Evolutionary conservation across 1,140 invertebrate genomes (phyloP).

Genomic region (Tetraneura akinire): DNA sequence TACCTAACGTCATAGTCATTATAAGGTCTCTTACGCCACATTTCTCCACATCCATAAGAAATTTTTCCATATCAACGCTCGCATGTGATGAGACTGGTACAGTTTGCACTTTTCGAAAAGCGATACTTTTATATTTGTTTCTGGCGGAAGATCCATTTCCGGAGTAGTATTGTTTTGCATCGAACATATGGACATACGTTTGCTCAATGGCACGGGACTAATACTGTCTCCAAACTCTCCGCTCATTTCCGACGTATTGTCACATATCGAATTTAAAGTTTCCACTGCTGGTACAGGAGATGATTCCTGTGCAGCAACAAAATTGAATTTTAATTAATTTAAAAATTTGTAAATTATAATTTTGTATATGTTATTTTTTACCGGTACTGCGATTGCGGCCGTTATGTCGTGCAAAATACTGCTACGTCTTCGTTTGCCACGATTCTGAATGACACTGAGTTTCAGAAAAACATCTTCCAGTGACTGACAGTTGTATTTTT

Average conservation of each 20-base stretch:
- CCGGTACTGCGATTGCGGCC: constrained; percentile 56
- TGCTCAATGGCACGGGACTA: constrained; percentile 61
- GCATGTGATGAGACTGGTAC: constrained; percentile 67
- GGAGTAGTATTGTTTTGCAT: constrained; percentile 15
- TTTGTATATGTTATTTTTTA: constrained; percentile 11
- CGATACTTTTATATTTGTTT: constrained; percentile 62
- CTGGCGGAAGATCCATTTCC: constrained; percentile 62
- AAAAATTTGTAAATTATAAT: no score
- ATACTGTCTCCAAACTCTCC: constrained; percentile 84
- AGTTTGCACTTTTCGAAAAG: constrained; percentile 67
- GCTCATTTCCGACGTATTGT: constrained; percentile 68
- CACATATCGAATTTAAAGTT: constrained; percentile 58
- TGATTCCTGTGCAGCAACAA: not conserved
- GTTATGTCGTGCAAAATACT: constrained; percentile 74
- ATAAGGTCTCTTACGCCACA: constrained; percentile 66
- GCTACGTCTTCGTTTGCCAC: constrained; percentile 74
- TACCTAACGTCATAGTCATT: not conserved
- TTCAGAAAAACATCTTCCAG: constrained; percentile 69
- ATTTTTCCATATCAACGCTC: constrained; percentile 87
- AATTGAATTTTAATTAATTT: not conserved
- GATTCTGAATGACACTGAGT: constrained; percentile 72
- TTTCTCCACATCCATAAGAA: constrained; percentile 91
- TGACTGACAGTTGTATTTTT: constrained; percentile 60
- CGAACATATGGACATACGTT: constrained; percentile 52
- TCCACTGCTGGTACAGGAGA: constrained; percentile 59